These are phyloP conservation scores for Aeoliscus strigatus DNA, from an alignment of 2,797 vertebrate species.

Conservation along the genomic window DNA sequence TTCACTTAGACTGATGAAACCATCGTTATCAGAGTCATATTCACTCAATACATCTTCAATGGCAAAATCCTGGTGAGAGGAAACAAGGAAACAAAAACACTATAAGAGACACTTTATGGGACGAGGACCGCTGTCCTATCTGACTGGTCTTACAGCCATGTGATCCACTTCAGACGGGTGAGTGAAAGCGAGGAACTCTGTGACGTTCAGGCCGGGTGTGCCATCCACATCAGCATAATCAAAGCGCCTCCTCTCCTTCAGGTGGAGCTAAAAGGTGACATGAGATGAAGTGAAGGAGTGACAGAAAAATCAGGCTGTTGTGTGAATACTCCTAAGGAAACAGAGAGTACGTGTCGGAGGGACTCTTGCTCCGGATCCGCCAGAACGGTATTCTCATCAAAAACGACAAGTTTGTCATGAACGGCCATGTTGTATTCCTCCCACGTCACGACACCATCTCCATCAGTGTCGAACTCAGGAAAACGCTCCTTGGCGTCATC, in stretches of 20 bases:
- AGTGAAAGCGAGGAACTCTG: constrained; percentile 92
- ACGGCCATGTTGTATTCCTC: constrained; percentile 87
- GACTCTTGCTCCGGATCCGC: constrained; percentile 90
- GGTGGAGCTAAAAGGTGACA: constrained; percentile 80
- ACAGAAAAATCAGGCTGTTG: not conserved
- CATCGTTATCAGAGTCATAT: constrained; percentile 87
- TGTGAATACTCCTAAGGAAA: no score
- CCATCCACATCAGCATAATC: constrained; percentile 84
- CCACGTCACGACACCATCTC: constrained; percentile 85
- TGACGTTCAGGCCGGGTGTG: constrained; percentile 76
- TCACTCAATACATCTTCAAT: constrained; percentile 92
- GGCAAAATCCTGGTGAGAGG: constrained; percentile 78
- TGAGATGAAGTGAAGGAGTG: constrained; percentile 4
- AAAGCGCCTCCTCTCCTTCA: constrained; percentile 90
- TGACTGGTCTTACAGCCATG: constrained; percentile 84
- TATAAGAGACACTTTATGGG: not conserved
- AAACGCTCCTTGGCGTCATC: constrained; percentile 90
- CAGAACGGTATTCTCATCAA: constrained; percentile 75
- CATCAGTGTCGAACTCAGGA: constrained; percentile 81
- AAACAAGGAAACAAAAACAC: not conserved
- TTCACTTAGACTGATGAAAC: constrained; percentile 87
- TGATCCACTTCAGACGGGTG: constrained; percentile 93
- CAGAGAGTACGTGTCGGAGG: constrained; percentile 78
- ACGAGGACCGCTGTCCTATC: not conserved
- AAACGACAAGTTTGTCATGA: constrained; percentile 81